Evolutionary conservation across 2,888 invertebrate species (phyloP), one percentile per base, ranked within the genome.

Genomic region (Cryptocheilus praepositus): DNA sequence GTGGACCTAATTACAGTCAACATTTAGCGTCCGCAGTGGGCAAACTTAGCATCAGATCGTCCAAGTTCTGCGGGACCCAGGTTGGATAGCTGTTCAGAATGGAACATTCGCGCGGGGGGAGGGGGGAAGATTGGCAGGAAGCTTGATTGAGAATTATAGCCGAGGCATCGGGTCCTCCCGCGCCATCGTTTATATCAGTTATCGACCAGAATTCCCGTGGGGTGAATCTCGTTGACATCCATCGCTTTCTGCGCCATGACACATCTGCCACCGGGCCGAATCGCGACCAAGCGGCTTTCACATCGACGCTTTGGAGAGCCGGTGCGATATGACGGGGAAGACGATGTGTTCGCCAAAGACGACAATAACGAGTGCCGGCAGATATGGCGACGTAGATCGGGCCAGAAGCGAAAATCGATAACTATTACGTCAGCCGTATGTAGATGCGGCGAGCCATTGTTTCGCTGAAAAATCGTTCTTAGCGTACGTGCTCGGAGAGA

Each of bases 121-220:
- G 3, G 36, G 36, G 8, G 36, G 64, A 58, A 64, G 53, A 70
- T 54, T 67, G 61, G 51, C 49, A 51, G 67, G 51, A 57, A 61
- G 66, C 67, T 59, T 77, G 81, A 82, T 83, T 77, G 77, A 82
- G 81, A 83, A 80, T 82, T 83, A 83, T 78, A 65, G 74, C 68
- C 61, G 58, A 56, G 51, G 62, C 61, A 51, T 62, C 64, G 74
- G 54, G 49, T 67, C 67, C 74, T n/a, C n/a, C 68, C 55, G 16
- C 16, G 56, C 59, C 65, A 60, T 70, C 79, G 66, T 80, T 76
- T 77, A 74, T 81, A 80, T 82, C 76, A 72, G 72, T 83, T 77
- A 77, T 67, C 68, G 54, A 61, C 51, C 51, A 49, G 57, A 36
- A 53, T 54, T 56, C 58, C 2, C 36, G 19, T 52, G 46, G 45